Evolutionary conservation across 92 coral and sea anemone genomes (phyloP), one percentile per base, ranked within the genome.

Genomic region (Porites lobata): DNA sequence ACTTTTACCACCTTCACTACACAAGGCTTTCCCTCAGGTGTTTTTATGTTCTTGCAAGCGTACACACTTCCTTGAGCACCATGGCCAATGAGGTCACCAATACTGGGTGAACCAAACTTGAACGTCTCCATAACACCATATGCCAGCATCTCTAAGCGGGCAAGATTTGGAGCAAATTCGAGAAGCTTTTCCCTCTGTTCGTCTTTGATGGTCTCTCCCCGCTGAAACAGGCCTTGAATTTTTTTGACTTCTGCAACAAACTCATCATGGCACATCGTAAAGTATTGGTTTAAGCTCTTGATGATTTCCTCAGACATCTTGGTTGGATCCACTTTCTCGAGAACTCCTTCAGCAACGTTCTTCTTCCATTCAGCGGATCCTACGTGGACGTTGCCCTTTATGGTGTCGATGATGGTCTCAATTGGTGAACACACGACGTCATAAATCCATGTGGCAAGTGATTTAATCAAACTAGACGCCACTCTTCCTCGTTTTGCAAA

Each of bases 21-120:
- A 54, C 95, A 92, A 2, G 93, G 91, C 85, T 82, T 89, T 18
- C 93, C 95, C 24, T 89, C 93, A 22, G 87, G 81, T 26, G 95
- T 89, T 24, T 21, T 59, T 59, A 92, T 92, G 79, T 92, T 92
- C 7, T 72, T 61, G 80, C 95, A 92, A 6, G 84, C 79, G 76
- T 72, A 92, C 0, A 92, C 95, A 13, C 63, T 85, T 0, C 95
- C 95, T 81, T 92, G 95, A 9, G 95, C 93, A 1, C 95, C 95
- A 18, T 82, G 65, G 7, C 95, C 92, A 51, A 92, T 89, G 62
- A 79, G 79, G 12, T 92, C 91, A 38, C 95, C 95, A 10, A 50
- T 58, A 1, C 61, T 72, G 24, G 95, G 95, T 9, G 74, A 21
- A 52, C 95, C 95, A 72, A 65, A 92, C 85, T 71, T 89, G 4